phyloP scores from a whole-genome alignment of 2,113 vertebrate species.

The Anser brachyrhynchus region DNA sequence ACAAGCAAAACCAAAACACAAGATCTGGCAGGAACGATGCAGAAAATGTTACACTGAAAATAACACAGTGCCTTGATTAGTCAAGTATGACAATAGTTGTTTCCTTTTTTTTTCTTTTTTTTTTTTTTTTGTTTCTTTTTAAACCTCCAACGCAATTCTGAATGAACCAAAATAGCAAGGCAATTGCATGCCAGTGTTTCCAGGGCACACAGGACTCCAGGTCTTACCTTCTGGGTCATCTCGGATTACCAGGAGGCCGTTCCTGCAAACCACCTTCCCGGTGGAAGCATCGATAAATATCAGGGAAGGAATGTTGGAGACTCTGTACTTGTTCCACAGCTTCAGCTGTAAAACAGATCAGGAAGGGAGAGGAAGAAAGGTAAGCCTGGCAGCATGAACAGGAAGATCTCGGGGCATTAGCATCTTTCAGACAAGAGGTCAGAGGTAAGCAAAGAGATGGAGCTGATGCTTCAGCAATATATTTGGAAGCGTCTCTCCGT shows the following conservation, averaged over 20 bases:
- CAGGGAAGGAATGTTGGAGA: conserved; percentile 97
- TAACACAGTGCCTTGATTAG: conserved; percentile 3
- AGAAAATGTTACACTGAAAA: conserved; percentile 45
- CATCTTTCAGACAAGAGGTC: not conserved
- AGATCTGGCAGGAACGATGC: conserved; percentile 50
- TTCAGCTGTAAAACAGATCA: conserved; percentile 84
- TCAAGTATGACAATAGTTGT: not conserved
- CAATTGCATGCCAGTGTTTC: not conserved
- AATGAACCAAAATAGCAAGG: not conserved
- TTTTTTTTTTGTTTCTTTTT: not conserved
- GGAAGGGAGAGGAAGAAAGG: not conserved
- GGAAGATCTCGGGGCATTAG: not conserved
- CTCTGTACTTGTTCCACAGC: conserved; percentile 98
- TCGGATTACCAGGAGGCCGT: conserved; percentile 92
- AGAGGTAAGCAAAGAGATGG: not conserved
- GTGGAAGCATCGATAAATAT: conserved; percentile 94
- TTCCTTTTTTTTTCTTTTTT: not conserved
- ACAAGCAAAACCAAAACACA: conserved; percentile 55
- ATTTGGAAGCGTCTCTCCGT: not conserved
- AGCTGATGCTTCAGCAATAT: not conserved
- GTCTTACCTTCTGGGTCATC: conserved; percentile 95
- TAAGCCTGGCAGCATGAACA: not conserved
- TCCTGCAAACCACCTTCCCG: conserved; percentile 94
- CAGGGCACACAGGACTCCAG: not conserved
- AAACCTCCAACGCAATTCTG: not conserved